Evolutionary conservation across 2,113 vertebrate species (phyloP), one percentile per base, ranked within the genome.

Genomic region (Sigmodon hispidus): DNA sequence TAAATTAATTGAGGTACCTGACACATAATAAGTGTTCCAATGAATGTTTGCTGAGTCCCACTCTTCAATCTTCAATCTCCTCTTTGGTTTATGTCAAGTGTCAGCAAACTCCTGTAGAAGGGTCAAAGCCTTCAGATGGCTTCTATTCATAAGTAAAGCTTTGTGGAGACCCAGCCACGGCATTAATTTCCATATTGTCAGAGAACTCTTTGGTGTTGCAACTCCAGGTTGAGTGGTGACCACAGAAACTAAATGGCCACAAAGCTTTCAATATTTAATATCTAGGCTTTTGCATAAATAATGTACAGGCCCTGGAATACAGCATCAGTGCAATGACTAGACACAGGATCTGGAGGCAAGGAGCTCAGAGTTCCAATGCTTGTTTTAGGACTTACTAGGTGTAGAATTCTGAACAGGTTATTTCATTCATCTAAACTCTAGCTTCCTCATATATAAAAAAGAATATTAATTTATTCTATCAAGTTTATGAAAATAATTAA

Each of bases 81-180:
- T 83, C 76, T 85, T 77, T 86, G n/a, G 76, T 95, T 90, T 95
- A 95, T 59, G 17, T 48, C 43, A 80, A 43, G 17, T 36, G 36
- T 91, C 59, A 96, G 67, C 67, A 93, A 89, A 81, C 48, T 63
- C 57, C 0, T 12, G 34, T 10, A 1, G 86, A 5, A 29, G 36
- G 87, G 72, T 81, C 73, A 94, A 96, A 79, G 81, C 24, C 16
- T 26, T 22, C n/a, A 59, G 16, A 24, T 36, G 77, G 34, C 85
- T 96, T 95, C 31, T 92, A 90, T 96, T 92, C 87, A 17, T 65
- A 93, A 93, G 93, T 92, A 91, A 97, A 96, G 34, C 69, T 92
- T 96, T 96, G 93, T 52, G 90, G 48, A 48, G 87, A 79, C 21
- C 79, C 26, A 77, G n/a, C 31, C 48, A 77, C 15, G 15, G 10